Conservation (phyloP, 92 coral and sea anemone species). For the Epizoanthus fatuus region DNA sequence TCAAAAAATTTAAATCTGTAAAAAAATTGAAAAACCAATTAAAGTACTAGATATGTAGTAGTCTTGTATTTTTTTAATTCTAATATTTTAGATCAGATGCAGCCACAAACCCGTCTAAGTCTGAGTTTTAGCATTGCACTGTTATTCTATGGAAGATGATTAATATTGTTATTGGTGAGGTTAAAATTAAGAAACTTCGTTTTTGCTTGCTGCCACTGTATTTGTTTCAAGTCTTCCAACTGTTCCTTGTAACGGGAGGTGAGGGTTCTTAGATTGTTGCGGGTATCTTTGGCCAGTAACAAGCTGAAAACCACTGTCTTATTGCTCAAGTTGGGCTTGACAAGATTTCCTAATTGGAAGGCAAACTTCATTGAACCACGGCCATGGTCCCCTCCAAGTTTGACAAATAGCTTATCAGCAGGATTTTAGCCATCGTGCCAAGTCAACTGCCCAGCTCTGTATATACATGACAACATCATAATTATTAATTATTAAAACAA, state of each 20-base stretch:
- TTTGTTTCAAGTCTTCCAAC: not conserved
- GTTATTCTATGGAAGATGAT: too few species aligned
- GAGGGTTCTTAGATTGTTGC: slow-evolving; percentile 10
- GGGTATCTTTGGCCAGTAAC: slow-evolving; percentile 15
- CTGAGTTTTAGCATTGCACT: too few species aligned
- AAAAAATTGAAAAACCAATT: too few species aligned
- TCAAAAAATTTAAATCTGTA: too few species aligned
- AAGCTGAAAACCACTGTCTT: slow-evolving; percentile 19
- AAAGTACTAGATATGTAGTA: too few species aligned
- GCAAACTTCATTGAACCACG: slow-evolving; percentile 32
- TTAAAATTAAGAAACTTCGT: too few species aligned
- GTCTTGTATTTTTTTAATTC: too few species aligned
- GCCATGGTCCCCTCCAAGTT: slow-evolving; percentile 29
- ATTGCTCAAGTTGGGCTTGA: slow-evolving; percentile 38
- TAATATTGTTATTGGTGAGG: too few species aligned
- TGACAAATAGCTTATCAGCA: slow-evolving; percentile 12
- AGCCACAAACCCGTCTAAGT: too few species aligned
- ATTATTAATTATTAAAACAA: too few species aligned
- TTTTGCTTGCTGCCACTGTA: not conserved
- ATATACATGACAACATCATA: not conserved
- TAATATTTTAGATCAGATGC: too few species aligned
- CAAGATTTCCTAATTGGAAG: slow-evolving; percentile 21
- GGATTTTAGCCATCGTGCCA: slow-evolving; percentile 29
- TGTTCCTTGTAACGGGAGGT: not conserved
- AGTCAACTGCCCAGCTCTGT: slow-evolving; percentile 19